phyloP scores from a whole-genome alignment of 2,113 vertebrate genomes.

The Marcusenius ussheri region DNA sequence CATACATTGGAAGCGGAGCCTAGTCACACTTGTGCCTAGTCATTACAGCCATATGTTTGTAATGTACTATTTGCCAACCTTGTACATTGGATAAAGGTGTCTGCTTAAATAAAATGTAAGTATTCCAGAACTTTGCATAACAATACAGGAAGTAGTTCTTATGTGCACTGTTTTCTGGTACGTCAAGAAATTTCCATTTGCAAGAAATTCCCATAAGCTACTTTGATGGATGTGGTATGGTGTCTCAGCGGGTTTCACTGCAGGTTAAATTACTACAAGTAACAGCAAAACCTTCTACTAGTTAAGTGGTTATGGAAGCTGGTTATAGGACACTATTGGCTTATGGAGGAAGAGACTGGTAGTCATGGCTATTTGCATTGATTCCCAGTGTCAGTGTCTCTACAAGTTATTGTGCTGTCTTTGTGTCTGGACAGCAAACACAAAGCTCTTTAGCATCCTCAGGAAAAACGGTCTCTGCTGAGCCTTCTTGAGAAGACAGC shows the following conservation, averaged over 20 bases:
- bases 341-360: background rate
- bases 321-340: background rate
- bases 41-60: background rate
- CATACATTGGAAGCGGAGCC: background rate
- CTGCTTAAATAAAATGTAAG: background rate
- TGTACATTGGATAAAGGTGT: background rate
- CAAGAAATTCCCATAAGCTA: background rate
- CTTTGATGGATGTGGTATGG: background rate
- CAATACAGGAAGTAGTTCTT: background rate
- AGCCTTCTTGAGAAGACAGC: background rate
- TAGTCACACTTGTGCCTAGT: background rate
- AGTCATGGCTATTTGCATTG: background rate
- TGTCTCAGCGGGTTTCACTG: background rate
- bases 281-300: background rate
- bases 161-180: background rate
- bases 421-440: background rate
- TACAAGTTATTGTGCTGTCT: background rate
- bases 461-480: background rate
- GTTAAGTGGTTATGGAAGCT: background rate
- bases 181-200: background rate
- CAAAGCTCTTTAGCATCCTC: background rate
- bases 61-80: background rate
- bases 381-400: background rate
- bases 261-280: background rate
- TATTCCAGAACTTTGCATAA: background rate